A percentile compares a stretch with the other conserved stretches of the same genome.
These are phyloP conservation scores for Echinometra lucunter DNA, from an alignment of 53 echinoderm and acorn worm genomes.

Conservation along the genomic window DNA sequence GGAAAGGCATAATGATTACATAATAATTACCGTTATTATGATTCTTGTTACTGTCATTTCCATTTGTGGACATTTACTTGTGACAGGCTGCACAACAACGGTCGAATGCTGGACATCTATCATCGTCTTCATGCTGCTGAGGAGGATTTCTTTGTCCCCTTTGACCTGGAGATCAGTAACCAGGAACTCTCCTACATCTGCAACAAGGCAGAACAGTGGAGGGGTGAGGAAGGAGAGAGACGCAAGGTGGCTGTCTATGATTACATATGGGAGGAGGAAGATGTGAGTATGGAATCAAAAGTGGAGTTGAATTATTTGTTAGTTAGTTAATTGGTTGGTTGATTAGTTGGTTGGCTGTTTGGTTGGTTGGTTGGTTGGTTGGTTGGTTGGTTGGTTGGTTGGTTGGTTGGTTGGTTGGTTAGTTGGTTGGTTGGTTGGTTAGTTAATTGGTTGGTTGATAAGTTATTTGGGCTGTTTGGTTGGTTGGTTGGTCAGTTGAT, in stretches of 20 bases:
- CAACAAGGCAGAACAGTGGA: conserved; percentile 96
- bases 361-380: conserved; percentile 29
- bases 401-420: neutral
- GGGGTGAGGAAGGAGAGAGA: conserved; percentile 98
- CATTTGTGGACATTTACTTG: too few species aligned
- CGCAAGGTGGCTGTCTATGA: conserved; percentile 95
- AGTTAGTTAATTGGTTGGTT: neutral
- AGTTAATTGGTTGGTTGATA: too few species aligned
- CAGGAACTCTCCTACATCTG: conserved; percentile 95
- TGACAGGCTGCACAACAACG: conserved; percentile 95
- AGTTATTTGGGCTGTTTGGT: too few species aligned
- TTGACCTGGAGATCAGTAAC: conserved; percentile 98
- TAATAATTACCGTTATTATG: too few species aligned
- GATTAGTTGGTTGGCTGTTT: neutral
- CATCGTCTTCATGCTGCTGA: conserved; percentile 93
- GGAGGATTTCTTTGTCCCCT: conserved; percentile 95
- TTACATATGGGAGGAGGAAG: conserved; percentile 97
- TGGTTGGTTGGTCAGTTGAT: too few species aligned
- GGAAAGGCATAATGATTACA: too few species aligned
- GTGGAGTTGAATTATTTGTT: neutral
- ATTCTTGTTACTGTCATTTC: too few species aligned
- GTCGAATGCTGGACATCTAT: conserved; percentile 97
- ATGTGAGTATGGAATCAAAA: conserved; percentile 50
- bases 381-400: too few species aligned
- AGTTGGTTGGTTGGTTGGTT: neutral